These are phyloP conservation scores for Actinernus sp. DNA, from an alignment of 92 coral and sea anemone species.

Conservation along the genomic window DNA sequence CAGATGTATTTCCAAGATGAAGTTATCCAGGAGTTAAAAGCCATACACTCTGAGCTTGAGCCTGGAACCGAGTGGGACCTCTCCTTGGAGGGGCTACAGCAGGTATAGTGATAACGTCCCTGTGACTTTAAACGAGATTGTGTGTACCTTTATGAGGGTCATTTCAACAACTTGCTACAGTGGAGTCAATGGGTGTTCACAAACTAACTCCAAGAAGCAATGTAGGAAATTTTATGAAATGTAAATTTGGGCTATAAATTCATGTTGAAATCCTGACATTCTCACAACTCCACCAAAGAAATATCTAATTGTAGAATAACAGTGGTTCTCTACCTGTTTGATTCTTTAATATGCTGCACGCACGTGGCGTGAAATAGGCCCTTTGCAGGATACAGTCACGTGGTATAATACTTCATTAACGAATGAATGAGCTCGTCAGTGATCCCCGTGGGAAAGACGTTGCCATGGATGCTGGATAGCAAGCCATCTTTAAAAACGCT, in stretches of 20 bases:
- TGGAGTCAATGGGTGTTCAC: background rate
- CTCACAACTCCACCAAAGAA: too few species aligned
- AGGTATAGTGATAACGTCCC: constrained; percentile 52
- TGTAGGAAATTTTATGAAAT: background rate
- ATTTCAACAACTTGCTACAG: background rate
- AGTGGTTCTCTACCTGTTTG: too few species aligned
- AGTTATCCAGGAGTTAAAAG: constrained; percentile 78
- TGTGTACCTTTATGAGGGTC: background rate
- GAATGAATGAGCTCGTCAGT: too few species aligned
- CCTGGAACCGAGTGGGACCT: constrained; percentile 92
- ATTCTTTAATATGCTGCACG: too few species aligned
- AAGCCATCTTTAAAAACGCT: too few species aligned
- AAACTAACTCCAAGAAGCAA: background rate
- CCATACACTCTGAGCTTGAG: constrained; percentile 75
- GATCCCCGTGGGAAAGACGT: too few species aligned
- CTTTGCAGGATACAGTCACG: too few species aligned
- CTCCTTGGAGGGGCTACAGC: constrained; percentile 81
- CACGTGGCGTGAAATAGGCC: too few species aligned
- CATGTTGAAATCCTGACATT: too few species aligned
- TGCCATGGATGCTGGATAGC: too few species aligned
- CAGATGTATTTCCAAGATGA: constrained; percentile 97
- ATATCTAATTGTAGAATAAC: too few species aligned
- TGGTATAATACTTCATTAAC: too few species aligned
- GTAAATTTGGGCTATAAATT: background rate
- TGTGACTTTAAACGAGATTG: background rate